Base-by-base conservation (phyloP, 1,140 invertebrate species). In the Solen grandis region DNA sequence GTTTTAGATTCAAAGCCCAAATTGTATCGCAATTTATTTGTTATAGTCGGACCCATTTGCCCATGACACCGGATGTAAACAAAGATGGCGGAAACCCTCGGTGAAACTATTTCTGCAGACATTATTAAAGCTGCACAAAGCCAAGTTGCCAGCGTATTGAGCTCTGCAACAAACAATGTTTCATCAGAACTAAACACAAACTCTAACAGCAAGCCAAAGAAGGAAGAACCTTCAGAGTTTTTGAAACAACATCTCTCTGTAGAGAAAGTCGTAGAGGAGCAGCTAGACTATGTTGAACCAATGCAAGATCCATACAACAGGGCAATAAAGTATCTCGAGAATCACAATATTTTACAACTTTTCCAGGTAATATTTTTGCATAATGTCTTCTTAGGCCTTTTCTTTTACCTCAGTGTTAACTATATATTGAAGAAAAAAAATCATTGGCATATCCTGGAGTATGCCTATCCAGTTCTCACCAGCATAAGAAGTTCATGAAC, bases 311-410 rank as follows among this genome's bases (percentile, higher is more conserved):
- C 89, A 33, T 90, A 88, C 66, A 81, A 78, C 50, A 89, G 88
- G 85, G 88, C 89, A 22, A 86, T 89, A 27, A 87, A 81, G 77
- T 90, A 89, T 82, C 57, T 90, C 50, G 88, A 89, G 79, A 85
- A 87, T 29, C 89, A 90, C 63, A 88, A 89, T 60, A 90, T 90
- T 70, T 65, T 90, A n/a, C 87, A 89, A 59, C 73, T 90, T 13
- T 90, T 90, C 74, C 88, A 89, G 87, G 89, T 90, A 81, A 19
- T 35, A 16, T 19, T 27, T 25, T 5, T 22, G 35, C 2, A 10
- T n/a, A n/a, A n/a, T n/a, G n/a, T n/a, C n/a, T n/a, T n/a, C n/a
- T n/a, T n/a, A n/a, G n/a, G n/a, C n/a, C n/a, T n/a, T n/a, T n/a
- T n/a, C n/a, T n/a, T n/a, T n/a, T n/a, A n/a, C n/a, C n/a, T n/a